Evolutionary conservation across 2,888 invertebrate genomes (phyloP), one percentile per base, ranked within the genome.

Genomic region (Didymodactylos carnosus): DNA sequence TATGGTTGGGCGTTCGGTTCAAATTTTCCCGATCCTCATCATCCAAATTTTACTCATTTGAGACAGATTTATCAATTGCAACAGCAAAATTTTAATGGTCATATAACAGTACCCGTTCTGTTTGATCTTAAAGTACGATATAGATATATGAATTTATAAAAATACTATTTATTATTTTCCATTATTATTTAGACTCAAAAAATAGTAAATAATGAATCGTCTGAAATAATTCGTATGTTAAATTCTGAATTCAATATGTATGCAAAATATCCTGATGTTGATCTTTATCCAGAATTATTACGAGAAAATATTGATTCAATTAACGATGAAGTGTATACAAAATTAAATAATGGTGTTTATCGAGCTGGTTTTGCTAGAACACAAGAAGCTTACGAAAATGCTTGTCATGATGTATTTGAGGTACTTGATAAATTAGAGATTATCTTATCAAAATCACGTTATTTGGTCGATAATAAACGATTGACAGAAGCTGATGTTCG

Each of bases 311-410:
- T 81, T 69, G 80, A 82, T 72, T 78, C 72, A 25, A 11, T 82
- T 23, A 81, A 82, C 70, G 75, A 72, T 16, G 81, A 80, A 80
- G 78, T 82, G 29, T 81, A 80, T 72, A 77, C 79, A 80, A 81
- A 77, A 77, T 80, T 82, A 43, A 81, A 81, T 77, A 80, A 80
- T 77, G 81, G 81, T n/a, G 81, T 82, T 0, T 82, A 82, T 75
- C 78, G 77, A 71, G 73, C 78, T 72, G 81, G 81, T 0, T 81
- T 81, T 77, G 81, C 81, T 0, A 77, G 72, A 23, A 75, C 78
- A 4, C 81, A 82, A 51, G 71, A 49, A 39, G 46, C 62, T 35
- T 62, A 62, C 13, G 10, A 62, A 35, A 8, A 3, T 62, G 62
- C 62, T 19, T 62, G 4, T 14, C 35, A 62, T 35, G 62, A 62